phyloP scores from a whole-genome alignment of 2,888 invertebrate genomes.

The Nymphalis c-album region DNA sequence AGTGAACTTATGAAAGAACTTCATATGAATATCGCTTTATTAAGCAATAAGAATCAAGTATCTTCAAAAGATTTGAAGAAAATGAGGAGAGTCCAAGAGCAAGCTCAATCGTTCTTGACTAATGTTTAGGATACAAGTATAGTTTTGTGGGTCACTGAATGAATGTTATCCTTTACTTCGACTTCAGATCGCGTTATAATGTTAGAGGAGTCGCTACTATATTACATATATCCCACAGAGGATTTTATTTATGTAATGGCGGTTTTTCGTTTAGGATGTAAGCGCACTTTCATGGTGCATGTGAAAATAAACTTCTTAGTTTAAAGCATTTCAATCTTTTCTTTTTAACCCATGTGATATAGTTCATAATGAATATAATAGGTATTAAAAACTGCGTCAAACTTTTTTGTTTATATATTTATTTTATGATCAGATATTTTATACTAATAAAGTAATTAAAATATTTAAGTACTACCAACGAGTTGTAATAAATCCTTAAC shows the following conservation, averaged over 20 bases:
- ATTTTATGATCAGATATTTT: no score
- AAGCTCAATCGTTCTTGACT: conserved; percentile 63
- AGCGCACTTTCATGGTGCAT: conserved; percentile 68
- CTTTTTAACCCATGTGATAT: not conserved
- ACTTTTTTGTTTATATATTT: no score
- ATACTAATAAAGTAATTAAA: no score
- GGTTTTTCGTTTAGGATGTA: conserved; percentile 63
- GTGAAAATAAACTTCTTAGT: conserved; percentile 75
- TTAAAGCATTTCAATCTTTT: conserved; percentile 57
- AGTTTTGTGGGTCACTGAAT: conserved; percentile 17
- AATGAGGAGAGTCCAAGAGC: conserved; percentile 56
- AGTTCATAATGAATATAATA: not conserved
- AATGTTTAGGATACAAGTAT: conserved; percentile 53
- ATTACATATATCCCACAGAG: conserved; percentile 41
- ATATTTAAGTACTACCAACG: no score
- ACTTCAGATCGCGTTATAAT: conserved; percentile 20
- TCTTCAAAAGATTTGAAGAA: conserved; percentile 58
- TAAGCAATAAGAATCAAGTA: conserved; percentile 47
- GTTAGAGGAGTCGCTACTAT: conserved; percentile 29
- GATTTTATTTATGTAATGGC: conserved; percentile 55
- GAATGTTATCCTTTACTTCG: conserved; percentile 16
- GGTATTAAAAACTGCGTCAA: no score
- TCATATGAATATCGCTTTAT: conserved; percentile 49
- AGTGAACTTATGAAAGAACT: conserved; percentile 51
- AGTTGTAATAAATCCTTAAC: no score